Evolutionary conservation across 2,113 vertebrate species (phyloP).

Genomic region (Stictonetta naevosa): DNA sequence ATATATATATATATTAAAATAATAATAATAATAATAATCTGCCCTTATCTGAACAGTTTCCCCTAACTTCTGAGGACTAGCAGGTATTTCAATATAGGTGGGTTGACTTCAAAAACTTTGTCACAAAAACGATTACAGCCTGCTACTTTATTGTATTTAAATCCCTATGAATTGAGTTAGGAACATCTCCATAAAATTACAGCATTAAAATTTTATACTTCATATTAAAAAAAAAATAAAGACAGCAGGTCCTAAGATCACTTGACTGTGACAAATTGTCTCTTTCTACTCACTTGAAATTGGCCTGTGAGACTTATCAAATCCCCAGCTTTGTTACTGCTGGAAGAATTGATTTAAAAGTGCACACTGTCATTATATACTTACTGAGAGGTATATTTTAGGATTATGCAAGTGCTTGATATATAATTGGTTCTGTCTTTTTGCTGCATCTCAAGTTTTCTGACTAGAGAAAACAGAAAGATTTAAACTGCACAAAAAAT

Average conservation of each 20-base stretch:
- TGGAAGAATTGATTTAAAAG: slow-evolving; percentile 49
- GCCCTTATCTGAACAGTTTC: neutral
- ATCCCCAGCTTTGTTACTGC: slow-evolving; percentile 48
- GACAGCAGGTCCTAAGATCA: slow-evolving; percentile 57
- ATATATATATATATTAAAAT: too few relatives aligned
- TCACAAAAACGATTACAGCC: neutral
- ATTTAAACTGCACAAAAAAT: neutral
- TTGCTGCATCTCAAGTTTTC: neutral
- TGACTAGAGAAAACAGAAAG: neutral
- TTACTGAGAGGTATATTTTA: slow-evolving; percentile 54
- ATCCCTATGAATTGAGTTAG: slow-evolving; percentile 26
- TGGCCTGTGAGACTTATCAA: slow-evolving; percentile 48
- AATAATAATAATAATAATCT: neutral
- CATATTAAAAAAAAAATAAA: neutral
- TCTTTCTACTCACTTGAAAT: slow-evolving; percentile 51
- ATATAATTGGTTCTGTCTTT: slow-evolving; percentile 30
- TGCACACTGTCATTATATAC: slow-evolving; percentile 52
- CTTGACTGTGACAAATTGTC: slow-evolving; percentile 60
- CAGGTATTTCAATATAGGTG: neutral
- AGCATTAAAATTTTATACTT: slow-evolving; percentile 49
- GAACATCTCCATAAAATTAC: slow-evolving; percentile 57
- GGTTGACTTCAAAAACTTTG: neutral
- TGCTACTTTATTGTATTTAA: slow-evolving; percentile 18
- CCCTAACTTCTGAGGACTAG: neutral
- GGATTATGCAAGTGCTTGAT: slow-evolving; percentile 47